These are phyloP conservation scores for Tiaroga cobitis DNA, from an alignment of 2,797 vertebrate species.

Conservation along the genomic window DNA sequence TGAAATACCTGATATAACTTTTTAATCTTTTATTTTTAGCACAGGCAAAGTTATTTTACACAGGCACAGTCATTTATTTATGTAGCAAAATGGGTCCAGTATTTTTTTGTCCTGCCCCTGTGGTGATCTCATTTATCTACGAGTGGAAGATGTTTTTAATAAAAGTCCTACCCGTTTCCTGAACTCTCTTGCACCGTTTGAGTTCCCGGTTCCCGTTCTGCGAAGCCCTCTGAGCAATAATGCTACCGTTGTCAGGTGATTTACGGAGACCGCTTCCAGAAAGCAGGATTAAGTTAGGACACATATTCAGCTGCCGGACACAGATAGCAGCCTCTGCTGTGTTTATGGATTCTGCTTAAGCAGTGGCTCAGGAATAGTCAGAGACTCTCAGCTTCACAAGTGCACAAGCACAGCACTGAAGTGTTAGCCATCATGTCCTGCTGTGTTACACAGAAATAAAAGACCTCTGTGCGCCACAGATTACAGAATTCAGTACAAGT, in stretches of 20 bases:
- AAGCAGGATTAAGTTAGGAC: constrained; percentile 63
- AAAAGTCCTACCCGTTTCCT: constrained; percentile 28
- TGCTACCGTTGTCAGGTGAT: constrained; percentile 71
- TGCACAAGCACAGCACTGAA: constrained; percentile 13
- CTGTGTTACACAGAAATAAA: constrained; percentile 27
- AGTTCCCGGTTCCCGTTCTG: constrained; percentile 1
- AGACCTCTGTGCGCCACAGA: neutral
- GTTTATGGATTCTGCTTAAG: constrained; percentile 65
- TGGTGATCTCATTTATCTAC: constrained; percentile 22
- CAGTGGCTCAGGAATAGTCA: constrained; percentile 51
- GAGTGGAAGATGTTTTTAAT: constrained; percentile 26
- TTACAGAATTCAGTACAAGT: constrained; percentile 9
- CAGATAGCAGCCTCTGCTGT: constrained; percentile 69
- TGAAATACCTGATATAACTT: neutral
- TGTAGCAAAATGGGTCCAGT: neutral
- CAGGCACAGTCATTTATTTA: neutral
- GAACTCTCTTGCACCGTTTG: constrained; percentile 18
- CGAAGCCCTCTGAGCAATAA: constrained; percentile 63
- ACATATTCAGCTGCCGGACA: constrained; percentile 69
- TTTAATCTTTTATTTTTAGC: neutral
- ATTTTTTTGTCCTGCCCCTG: neutral
- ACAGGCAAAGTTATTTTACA: neutral
- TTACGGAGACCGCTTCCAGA: constrained; percentile 70
- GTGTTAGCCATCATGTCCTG: constrained; percentile 36
- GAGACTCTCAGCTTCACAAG: constrained; percentile 30